Evolutionary conservation across 1,140 invertebrate species (phyloP).

Genomic region (Drosophila pachea): DNA sequence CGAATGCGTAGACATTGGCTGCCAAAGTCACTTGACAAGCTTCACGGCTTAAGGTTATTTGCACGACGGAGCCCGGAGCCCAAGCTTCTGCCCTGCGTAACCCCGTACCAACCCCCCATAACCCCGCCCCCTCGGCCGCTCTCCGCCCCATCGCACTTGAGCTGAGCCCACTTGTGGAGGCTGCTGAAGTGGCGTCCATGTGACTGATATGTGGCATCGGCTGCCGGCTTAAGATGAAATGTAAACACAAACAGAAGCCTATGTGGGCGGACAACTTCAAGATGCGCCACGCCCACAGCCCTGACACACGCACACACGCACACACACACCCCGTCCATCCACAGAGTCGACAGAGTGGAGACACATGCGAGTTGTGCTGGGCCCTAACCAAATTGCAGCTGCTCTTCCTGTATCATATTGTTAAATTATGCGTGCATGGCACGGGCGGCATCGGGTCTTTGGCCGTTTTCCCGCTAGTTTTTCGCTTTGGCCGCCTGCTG

Average conservation of each 20-base stretch:
- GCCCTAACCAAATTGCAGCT: neutral
- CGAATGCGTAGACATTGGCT: slow-evolving; percentile 27
- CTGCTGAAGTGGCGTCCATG: slow-evolving; percentile 66
- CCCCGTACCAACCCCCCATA: slow-evolving; percentile 23
- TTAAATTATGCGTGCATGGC: slow-evolving; percentile 65
- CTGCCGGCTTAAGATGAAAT: slow-evolving; percentile 66
- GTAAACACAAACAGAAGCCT: slow-evolving; percentile 65
- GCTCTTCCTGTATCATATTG: slow-evolving; percentile 26
- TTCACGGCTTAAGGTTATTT: slow-evolving; percentile 72
- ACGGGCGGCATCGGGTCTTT: slow-evolving; percentile 19
- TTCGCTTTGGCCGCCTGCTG: no score
- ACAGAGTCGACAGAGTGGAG: neutral
- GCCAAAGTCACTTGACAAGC: slow-evolving; percentile 69
- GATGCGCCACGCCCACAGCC: neutral
- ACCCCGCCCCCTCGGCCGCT: no score
- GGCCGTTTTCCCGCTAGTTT: slow-evolving; percentile 12
- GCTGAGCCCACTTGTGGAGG: slow-evolving; percentile 3
- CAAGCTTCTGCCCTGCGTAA: neutral
- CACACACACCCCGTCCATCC: no score
- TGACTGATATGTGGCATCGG: slow-evolving; percentile 69
- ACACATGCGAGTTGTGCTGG: neutral
- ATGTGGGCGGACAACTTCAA: neutral
- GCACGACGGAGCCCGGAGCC: slow-evolving; percentile 43
- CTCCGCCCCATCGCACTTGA: no score
- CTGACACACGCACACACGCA: neutral